Evolutionary conservation across 35 echinoderm and acorn worm species (phyloP).

Genomic region (Ptychodera flava): DNA sequence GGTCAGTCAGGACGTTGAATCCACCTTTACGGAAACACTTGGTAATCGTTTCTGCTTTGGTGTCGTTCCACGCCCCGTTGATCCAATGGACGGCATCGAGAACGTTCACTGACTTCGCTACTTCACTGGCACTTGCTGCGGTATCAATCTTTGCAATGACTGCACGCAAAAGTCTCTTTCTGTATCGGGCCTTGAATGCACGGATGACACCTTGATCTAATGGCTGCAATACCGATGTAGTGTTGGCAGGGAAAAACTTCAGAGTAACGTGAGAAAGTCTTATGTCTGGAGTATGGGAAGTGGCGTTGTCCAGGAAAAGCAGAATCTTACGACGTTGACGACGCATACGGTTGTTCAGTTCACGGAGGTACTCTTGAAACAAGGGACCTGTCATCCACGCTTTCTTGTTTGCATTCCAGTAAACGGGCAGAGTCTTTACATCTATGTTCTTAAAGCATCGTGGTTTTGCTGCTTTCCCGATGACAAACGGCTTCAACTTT

Average conservation of each 20-base stretch:
- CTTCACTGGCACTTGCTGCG: neutral
- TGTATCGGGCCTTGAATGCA: neutral
- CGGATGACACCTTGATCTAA: constrained; percentile 24
- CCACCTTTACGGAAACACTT: constrained; percentile 6
- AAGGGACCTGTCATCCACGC: too few relatives aligned
- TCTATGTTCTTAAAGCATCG: too few relatives aligned
- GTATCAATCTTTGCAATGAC: constrained; percentile 4
- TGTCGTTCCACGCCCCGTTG: neutral
- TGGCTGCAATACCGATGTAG: constrained; percentile 33
- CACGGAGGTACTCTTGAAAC: neutral
- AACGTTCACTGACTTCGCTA: neutral
- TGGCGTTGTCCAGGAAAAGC: neutral
- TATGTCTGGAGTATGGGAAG: neutral
- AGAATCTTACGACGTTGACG: neutral
- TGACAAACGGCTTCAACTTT: too few relatives aligned
- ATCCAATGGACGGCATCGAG: constrained; percentile 4
- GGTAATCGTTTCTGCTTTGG: neutral
- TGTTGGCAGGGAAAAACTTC: constrained; percentile 43
- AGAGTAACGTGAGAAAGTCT: constrained; percentile 5
- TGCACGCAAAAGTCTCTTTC: neutral
- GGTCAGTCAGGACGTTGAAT: neutral
- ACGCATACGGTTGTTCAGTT: neutral
- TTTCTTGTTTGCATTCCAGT: too few relatives aligned
- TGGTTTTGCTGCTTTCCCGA: too few relatives aligned
- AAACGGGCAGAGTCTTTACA: too few relatives aligned